phyloP scores from a whole-genome alignment of 1,140 invertebrate species.

The Tyrophagus putrescentiae region DNA sequence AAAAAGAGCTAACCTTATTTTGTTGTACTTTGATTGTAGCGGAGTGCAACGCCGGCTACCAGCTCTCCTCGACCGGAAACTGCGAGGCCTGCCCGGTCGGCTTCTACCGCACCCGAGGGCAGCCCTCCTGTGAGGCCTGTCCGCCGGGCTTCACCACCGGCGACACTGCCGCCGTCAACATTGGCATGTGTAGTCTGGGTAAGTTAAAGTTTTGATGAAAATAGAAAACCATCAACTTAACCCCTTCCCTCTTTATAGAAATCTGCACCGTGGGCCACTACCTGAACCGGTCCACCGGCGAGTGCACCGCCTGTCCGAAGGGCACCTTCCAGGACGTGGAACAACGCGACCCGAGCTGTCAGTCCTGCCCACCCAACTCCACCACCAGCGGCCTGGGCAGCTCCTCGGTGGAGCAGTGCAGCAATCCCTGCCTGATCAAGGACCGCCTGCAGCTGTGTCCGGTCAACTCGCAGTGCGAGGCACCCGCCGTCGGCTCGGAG shows the following conservation, averaged over 20 bases:
- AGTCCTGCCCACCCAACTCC: constrained; percentile 76
- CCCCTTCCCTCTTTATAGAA: constrained; percentile 29
- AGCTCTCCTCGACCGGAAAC: constrained; percentile 67
- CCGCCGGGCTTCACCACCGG: constrained; percentile 75
- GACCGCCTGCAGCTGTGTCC: constrained; percentile 71
- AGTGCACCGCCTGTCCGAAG: constrained; percentile 72
- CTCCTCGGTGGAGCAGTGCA: constrained; percentile 63
- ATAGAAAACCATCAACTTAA: not conserved
- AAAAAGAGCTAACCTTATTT: constrained; percentile 1
- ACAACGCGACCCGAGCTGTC: constrained; percentile 64
- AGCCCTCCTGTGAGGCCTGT: constrained; percentile 72
- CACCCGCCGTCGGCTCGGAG: not conserved
- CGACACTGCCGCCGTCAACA: constrained; percentile 56
- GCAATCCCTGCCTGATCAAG: constrained; percentile 74
- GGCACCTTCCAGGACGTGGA: constrained; percentile 81
- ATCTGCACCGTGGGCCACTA: constrained; percentile 49
- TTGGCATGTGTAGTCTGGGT: constrained; percentile 57
- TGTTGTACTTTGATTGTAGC: constrained; percentile 35
- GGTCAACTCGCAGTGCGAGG: constrained; percentile 45
- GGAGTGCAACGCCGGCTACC: constrained; percentile 75
- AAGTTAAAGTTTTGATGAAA: not conserved
- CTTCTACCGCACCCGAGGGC: constrained; percentile 69
- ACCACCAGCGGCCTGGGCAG: constrained; percentile 67
- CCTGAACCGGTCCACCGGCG: constrained; percentile 64
- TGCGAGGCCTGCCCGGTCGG: constrained; percentile 83